phyloP scores from a whole-genome alignment of 2,113 vertebrate genomes.

The Rostratula benghalensis region DNA sequence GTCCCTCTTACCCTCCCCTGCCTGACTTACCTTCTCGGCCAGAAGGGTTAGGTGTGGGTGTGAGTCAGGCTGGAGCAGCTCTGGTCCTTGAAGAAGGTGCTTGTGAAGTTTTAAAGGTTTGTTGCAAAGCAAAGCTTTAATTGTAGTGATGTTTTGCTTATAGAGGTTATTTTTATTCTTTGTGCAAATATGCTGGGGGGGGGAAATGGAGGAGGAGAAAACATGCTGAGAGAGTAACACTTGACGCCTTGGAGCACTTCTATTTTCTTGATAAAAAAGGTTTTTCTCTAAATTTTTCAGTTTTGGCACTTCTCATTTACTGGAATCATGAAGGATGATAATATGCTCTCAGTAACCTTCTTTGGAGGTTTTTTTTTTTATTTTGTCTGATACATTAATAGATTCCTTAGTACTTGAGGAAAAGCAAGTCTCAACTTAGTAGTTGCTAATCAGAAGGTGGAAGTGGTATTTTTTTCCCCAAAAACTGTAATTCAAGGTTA shows the following conservation, averaged over 20 bases:
- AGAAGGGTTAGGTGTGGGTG: not conserved
- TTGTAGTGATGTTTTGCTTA: not conserved
- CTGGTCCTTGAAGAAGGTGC: not conserved
- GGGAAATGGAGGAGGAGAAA: not conserved
- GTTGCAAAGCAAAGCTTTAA: not conserved
- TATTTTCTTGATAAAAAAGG: not conserved
- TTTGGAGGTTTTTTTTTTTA: not conserved
- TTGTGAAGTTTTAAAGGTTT: not conserved
- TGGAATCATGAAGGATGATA: not conserved
- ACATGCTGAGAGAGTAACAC: not conserved
- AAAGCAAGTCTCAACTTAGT: not conserved
- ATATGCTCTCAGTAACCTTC: slow-evolving; percentile 12
- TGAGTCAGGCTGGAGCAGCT: not conserved
- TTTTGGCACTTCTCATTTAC: slow-evolving; percentile 40
- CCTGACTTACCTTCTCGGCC: no score
- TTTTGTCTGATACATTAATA: slow-evolving; percentile 49
- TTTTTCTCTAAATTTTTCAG: not conserved
- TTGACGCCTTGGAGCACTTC: not conserved
- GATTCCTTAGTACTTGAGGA: slow-evolving; percentile 17
- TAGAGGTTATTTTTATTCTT: not conserved
- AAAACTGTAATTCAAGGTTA: slow-evolving; percentile 57
- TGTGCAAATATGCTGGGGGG: not conserved
- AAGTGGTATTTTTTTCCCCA: not conserved
- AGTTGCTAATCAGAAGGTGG: not conserved
- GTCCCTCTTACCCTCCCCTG: not conserved